A percentile compares a stretch with the other conserved stretches of the same genome.
These are phyloP conservation scores for Drosophila lowei DNA, from an alignment of 1,140 invertebrate genomes.

Conservation along the genomic window DNA sequence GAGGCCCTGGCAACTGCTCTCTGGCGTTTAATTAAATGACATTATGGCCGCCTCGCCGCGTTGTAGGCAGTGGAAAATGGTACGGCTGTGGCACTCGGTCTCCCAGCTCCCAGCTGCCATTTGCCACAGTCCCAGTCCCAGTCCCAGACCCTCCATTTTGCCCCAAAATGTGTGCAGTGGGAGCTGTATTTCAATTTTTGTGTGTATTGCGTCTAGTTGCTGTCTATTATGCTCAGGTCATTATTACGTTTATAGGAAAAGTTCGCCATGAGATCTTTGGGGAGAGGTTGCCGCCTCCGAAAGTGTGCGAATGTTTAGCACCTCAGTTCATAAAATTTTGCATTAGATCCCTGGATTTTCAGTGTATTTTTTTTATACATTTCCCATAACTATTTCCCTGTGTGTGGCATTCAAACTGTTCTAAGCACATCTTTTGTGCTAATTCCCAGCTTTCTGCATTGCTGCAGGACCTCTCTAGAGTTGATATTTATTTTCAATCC, in stretches of 20 bases:
- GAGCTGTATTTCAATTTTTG: conserved; percentile 79
- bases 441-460: neutral
- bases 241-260: conserved; percentile 55
- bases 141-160: conserved; percentile 6
- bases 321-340: conserved; percentile 10
- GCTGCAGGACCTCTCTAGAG: neutral
- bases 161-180: conserved; percentile 65
- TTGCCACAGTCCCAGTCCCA: neutral
- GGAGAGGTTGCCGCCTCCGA: conserved; percentile 20
- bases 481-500: conserved; percentile 16
- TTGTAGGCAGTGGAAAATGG: conserved; percentile 70
- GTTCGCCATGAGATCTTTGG: conserved; percentile 33
- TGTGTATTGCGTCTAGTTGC: conserved; percentile 51
- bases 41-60: conserved; percentile 61
- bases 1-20: conserved; percentile 64
- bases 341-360: neutral
- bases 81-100: conserved; percentile 43
- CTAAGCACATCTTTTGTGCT: too few species aligned
- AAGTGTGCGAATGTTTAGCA: conserved; percentile 39
- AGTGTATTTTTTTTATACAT: neutral
- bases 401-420: neutral
- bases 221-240: conserved; percentile 55
- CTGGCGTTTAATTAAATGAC: conserved; percentile 81
- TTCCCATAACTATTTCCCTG: neutral
- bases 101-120: conserved; percentile 27